Evolutionary conservation across 2,113 vertebrate species (phyloP).

Genomic region (Tringa solitaria): DNA sequence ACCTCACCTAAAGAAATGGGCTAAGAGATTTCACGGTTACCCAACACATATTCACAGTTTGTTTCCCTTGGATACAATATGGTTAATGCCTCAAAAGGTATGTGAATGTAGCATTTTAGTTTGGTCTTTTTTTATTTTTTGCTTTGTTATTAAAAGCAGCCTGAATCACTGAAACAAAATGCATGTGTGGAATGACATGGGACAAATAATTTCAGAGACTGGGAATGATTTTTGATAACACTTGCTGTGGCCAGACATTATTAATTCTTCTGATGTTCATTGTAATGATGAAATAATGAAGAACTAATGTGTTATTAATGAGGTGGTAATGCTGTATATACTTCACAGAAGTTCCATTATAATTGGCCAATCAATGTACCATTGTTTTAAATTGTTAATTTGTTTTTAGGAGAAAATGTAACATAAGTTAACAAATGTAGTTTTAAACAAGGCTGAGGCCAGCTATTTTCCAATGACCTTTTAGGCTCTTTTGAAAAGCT

Average conservation of each 20-base stretch:
- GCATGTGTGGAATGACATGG: background rate
- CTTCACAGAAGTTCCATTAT: background rate
- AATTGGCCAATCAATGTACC: conserved; percentile 18
- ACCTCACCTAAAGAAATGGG: background rate
- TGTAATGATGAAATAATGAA: conserved; percentile 1
- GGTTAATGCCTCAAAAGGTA: background rate
- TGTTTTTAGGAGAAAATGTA: conserved; percentile 39
- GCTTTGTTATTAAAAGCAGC: background rate
- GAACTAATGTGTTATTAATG: conserved; percentile 20
- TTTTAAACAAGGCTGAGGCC: conserved; percentile 28
- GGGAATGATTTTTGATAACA: background rate
- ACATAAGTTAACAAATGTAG: background rate
- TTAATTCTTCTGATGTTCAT: background rate
- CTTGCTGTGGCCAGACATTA: background rate
- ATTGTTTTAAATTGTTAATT: conserved; percentile 26
- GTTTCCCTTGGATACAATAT: background rate
- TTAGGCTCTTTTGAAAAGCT: background rate
- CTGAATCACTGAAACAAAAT: background rate
- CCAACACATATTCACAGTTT: background rate
- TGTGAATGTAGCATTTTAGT: background rate
- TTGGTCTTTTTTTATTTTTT: background rate
- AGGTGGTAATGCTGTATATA: background rate
- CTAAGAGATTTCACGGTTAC: background rate
- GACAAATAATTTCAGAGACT: background rate
- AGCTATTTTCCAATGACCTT: conserved; percentile 17